These are phyloP conservation scores for Mustelus asterias DNA, from an alignment of 2,113 vertebrate genomes.

Conservation along the genomic window DNA sequence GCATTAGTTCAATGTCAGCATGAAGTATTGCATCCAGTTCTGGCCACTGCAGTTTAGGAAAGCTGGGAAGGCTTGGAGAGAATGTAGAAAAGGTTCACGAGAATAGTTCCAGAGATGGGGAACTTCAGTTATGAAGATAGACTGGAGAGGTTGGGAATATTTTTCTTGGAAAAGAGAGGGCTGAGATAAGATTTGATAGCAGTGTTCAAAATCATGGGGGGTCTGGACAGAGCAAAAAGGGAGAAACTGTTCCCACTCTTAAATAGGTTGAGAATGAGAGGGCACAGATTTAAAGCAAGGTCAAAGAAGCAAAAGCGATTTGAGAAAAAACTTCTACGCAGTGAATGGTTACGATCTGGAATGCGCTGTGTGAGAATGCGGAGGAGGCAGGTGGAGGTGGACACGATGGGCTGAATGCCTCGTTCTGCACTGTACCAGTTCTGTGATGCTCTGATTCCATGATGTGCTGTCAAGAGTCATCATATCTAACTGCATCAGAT, in stretches of 20 bases:
- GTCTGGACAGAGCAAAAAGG: background rate
- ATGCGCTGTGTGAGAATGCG: background rate
- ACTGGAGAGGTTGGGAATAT: background rate
- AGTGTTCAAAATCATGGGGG: background rate
- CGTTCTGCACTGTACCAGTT: background rate
- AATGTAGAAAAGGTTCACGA: background rate
- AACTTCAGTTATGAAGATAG: background rate
- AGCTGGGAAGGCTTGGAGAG: too few relatives aligned
- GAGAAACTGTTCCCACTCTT: background rate
- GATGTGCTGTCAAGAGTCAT: too few relatives aligned
- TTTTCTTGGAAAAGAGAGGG: background rate
- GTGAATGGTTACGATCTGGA: background rate
- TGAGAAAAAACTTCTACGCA: background rate
- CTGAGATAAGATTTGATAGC: background rate
- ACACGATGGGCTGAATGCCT: too few relatives aligned
- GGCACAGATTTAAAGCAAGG: background rate
- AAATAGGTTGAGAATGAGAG: background rate
- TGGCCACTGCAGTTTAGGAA: background rate
- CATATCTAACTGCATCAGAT: too few relatives aligned
- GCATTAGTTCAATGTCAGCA: background rate
- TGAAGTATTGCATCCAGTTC: background rate
- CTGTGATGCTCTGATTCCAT: background rate
- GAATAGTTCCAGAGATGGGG: background rate
- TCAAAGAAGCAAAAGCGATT: background rate
- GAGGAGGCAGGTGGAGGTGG: background rate